phyloP scores from a whole-genome alignment of 2,888 invertebrate species.

The Abrostola triplasia region DNA sequence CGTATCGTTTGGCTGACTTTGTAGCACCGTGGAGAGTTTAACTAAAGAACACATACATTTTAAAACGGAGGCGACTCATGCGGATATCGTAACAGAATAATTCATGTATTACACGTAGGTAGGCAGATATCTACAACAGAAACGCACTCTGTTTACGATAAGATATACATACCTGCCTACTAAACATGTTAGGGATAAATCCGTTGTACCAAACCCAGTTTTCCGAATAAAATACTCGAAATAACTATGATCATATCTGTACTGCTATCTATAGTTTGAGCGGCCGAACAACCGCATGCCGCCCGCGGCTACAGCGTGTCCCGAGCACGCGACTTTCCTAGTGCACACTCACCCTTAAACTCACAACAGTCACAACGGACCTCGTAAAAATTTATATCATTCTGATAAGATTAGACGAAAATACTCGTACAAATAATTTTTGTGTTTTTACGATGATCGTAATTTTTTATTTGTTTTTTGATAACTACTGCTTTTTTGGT shows the following conservation, averaged over 20 bases:
- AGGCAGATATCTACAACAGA: too few relatives aligned
- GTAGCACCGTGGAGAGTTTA: too few relatives aligned
- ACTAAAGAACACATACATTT: too few relatives aligned
- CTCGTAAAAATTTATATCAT: slow-evolving; percentile 37
- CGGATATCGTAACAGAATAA: too few relatives aligned
- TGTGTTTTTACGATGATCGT: slow-evolving; percentile 42
- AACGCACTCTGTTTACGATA: too few relatives aligned
- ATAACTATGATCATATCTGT: background rate
- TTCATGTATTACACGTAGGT: too few relatives aligned
- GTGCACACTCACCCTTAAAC: slow-evolving; percentile 15
- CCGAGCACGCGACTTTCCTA: slow-evolving; percentile 26
- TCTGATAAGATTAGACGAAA: slow-evolving; percentile 49
- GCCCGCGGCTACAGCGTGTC: slow-evolving; percentile 3
- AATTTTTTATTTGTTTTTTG: slow-evolving; percentile 37
- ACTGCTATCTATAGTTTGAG: background rate
- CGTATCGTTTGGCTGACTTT: too few relatives aligned
- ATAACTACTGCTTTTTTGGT: slow-evolving; percentile 16
- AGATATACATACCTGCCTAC: too few relatives aligned
- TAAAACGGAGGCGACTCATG: too few relatives aligned
- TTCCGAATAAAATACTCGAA: background rate
- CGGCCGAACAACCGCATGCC: background rate
- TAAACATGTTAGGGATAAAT: too few relatives aligned
- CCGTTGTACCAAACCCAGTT: too few relatives aligned
- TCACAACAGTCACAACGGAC: slow-evolving; percentile 1
- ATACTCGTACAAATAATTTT: slow-evolving; percentile 44